Evolutionary conservation across 2,113 vertebrate species (phyloP).

Genomic region (Cynocephalus volans): DNA sequence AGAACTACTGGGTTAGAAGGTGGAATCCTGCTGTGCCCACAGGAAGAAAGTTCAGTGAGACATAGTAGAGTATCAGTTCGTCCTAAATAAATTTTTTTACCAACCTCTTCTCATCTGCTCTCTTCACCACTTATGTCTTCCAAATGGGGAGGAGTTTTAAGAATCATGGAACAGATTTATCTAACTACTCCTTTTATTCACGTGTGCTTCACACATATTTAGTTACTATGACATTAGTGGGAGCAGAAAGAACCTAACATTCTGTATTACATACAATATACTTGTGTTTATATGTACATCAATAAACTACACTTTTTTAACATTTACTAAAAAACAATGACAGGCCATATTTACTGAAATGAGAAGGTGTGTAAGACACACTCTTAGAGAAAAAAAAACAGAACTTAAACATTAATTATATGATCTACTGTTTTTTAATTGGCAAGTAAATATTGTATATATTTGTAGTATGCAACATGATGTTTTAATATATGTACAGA

Average conservation of each 20-base stretch:
- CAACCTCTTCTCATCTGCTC: neutral
- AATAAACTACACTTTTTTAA: neutral
- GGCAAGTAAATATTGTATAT: neutral
- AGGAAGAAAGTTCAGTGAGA: neutral
- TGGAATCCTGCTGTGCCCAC: neutral
- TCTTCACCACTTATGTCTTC: neutral
- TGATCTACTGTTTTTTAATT: neutral
- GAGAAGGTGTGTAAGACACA: neutral
- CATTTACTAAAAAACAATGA: neutral
- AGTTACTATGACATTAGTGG: neutral
- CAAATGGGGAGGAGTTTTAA: neutral
- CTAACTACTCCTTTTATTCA: neutral
- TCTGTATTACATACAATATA: neutral
- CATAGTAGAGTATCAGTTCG: neutral
- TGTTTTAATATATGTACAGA: neutral
- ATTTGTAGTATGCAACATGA: neutral
- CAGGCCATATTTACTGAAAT: neutral
- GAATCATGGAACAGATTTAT: neutral
- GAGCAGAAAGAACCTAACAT: neutral
- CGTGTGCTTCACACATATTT: neutral
- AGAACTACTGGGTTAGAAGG: neutral
- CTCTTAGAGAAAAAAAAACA: conserved; percentile 15
- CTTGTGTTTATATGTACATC: neutral
- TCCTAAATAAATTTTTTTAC: neutral
- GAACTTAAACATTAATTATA: neutral